Percentiles rank a stretch among this genome's conserved stretches.
These are phyloP conservation scores for Contarinia nasturtii DNA, from an alignment of 1,140 invertebrate genomes.

Conservation along the genomic window DNA sequence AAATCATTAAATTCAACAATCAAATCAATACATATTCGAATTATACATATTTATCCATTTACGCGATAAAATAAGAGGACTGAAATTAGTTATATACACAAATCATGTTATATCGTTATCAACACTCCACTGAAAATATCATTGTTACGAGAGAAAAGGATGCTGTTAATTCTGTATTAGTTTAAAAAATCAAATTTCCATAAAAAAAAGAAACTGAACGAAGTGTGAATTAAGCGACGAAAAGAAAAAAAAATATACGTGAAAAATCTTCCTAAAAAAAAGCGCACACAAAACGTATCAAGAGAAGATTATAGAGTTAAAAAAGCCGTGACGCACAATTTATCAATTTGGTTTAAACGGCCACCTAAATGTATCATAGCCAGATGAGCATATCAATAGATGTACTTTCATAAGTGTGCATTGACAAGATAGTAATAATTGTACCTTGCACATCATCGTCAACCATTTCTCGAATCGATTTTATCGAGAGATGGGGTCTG, in stretches of 20 bases:
- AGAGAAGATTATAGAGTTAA: background rate
- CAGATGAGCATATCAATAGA: background rate
- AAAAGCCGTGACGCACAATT: background rate
- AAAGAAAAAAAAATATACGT: no score
- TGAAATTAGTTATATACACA: slow-evolving; percentile 2
- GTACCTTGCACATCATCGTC: slow-evolving; percentile 22
- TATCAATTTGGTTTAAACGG: background rate
- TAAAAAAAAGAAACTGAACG: no score
- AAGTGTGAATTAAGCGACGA: no score
- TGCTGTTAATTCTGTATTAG: no score
- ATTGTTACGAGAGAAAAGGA: background rate
- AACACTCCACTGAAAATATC: background rate
- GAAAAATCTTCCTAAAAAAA: background rate
- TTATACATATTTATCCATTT: background rate
- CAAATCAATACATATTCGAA: slow-evolving; percentile 1
- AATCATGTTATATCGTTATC: slow-evolving; percentile 3
- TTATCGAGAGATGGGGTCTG: slow-evolving; percentile 88
- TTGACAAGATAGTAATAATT: background rate
- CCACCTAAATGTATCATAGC: background rate
- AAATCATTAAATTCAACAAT: slow-evolving; percentile 1
- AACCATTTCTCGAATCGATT: slow-evolving; percentile 89
- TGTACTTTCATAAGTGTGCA: background rate
- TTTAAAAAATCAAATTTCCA: no score
- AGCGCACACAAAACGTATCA: background rate
- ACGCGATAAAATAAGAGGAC: background rate